phyloP scores from a whole-genome alignment of 1,140 invertebrate genomes.

The Heliothis virescens region DNA sequence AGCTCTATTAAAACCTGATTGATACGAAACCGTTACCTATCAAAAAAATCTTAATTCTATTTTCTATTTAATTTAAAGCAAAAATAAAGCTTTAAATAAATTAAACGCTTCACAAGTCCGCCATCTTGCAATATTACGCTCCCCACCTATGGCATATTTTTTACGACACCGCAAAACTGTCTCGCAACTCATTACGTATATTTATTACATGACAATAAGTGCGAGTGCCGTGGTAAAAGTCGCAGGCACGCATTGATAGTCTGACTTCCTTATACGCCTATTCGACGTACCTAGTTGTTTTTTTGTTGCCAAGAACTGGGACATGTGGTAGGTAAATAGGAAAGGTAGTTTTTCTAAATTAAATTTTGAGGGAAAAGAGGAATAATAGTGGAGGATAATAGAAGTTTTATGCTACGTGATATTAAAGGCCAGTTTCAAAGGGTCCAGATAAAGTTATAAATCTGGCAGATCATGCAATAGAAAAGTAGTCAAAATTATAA shows the following conservation, averaged over 20 bases:
- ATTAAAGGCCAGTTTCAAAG: no score
- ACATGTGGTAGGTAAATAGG: neutral
- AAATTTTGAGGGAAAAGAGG: neutral
- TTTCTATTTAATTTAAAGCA: no score
- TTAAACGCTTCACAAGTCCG: no score
- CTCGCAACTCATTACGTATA: conserved; percentile 17
- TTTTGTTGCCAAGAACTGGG: neutral
- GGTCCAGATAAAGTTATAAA: no score
- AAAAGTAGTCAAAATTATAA: no score
- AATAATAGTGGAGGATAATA: neutral
- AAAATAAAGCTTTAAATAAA: no score
- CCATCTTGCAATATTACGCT: neutral
- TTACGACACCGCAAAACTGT: conserved; percentile 15
- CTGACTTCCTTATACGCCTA: conserved; percentile 21
- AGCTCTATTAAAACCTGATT: no score
- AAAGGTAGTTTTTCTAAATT: neutral
- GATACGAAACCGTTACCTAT: no score
- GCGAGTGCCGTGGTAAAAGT: conserved; percentile 6
- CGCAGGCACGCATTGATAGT: conserved; percentile 18
- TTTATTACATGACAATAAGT: conserved; percentile 38
- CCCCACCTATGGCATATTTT: conserved; percentile 1
- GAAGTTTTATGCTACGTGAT: no score
- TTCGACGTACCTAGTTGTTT: neutral
- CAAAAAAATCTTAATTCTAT: no score
- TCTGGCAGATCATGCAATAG: no score